phyloP scores from a whole-genome alignment of 2,888 invertebrate genomes.

The Colletes collaris region DNA sequence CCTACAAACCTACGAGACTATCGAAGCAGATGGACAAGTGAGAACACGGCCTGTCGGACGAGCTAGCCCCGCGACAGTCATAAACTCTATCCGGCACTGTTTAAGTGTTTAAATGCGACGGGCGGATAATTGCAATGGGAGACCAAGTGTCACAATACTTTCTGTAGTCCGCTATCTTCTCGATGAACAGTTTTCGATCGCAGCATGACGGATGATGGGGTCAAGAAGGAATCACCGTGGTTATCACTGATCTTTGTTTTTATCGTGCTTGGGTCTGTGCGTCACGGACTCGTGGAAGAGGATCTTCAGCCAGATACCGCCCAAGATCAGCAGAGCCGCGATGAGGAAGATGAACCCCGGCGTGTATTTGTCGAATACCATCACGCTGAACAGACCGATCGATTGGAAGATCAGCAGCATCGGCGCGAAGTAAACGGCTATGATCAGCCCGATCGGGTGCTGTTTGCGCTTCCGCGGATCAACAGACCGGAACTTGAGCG shows the following conservation, averaged over 20 bases:
- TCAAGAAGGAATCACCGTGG: background rate
- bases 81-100: conserved; percentile 19
- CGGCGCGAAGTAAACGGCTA: conserved; percentile 77
- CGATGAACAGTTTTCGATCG: conserved; percentile 32
- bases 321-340: conserved; percentile 76
- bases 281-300: conserved; percentile 70
- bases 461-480: conserved; percentile 69
- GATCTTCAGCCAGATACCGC: conserved; percentile 76
- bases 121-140: background rate
- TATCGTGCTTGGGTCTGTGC: conserved; percentile 64
- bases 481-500: conserved; percentile 49
- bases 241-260: conserved; percentile 72
- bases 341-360: conserved; percentile 80
- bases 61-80: background rate
- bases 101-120: conserved; percentile 9
- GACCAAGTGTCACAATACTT: conserved; percentile 29
- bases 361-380: conserved; percentile 76
- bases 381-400: conserved; percentile 71
- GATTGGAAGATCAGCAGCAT: conserved; percentile 74
- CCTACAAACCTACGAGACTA: background rate
- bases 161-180: conserved; percentile 29
- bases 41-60: background rate
- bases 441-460: conserved; percentile 65
- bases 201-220: background rate
- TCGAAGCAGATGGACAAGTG: background rate